Base-by-base conservation (phyloP, 2,888 invertebrate species). In the Chymomyza amoena region DNA sequence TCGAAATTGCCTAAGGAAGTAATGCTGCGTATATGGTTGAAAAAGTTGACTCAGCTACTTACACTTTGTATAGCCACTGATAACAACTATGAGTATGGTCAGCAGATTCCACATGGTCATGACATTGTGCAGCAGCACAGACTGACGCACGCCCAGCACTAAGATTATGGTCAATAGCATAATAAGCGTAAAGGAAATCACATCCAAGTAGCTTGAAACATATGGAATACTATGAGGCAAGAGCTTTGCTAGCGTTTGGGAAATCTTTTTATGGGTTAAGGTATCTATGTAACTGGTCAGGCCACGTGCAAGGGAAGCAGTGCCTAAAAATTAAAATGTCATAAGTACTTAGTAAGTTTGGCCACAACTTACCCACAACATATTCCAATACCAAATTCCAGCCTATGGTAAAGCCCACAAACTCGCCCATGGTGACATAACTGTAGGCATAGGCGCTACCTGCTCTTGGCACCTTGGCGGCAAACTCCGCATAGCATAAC, bases 371-470 rank as follows among this genome's bases (percentile, higher is more conserved):
- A 36, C 36, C 36, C 1, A 36, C 95, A 16, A 95, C 94, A 90
- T 96, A 96, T 90, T 96, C 96, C 86, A 96, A 89, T 75, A 96
- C 95, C 54, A 97, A 92, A 92, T 96, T 96, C 96, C 96, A 97
- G 50, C 96, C 96, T 80, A 97, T 96, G 13, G 95, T 93, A 88
- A 95, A 96, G 4, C 96, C 96, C 66, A 95, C 93, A 81, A 96
- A 94, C 91, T 97, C 96, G 3, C 96, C 96, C 45, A 96, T 94
- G 64, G 93, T 94, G 18, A 96, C 96, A 90, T 97, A 97, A 90
- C 96, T 96, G 92, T 97, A 97, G 45, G 96, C 94, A 89, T 97
- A 97, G 0, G 97, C 97, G 28, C 96, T 96, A 2, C 97, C 96
- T 16, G 96, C 96, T 91, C 94, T 95, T 0, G 96, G 96, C 18